A percentile compares a stretch with the other conserved stretches of the same genome.
Conservation (phyloP, 2,888 invertebrate genomes). For the Geotrupes spiniger region DNA sequence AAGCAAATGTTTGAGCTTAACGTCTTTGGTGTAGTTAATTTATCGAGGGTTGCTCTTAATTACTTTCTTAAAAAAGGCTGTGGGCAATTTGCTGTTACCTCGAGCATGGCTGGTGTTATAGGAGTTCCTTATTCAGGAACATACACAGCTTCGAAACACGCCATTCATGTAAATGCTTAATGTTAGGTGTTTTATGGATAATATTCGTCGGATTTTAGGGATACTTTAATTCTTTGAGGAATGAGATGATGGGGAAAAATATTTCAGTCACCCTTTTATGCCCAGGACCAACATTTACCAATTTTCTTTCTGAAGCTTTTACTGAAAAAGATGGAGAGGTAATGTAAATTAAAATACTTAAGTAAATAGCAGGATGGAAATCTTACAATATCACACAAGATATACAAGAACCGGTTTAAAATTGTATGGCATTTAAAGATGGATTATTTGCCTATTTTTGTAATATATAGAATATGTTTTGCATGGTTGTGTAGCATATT, state of each 20-base stretch:
- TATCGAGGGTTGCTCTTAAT: constrained; percentile 66
- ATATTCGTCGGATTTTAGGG: constrained; percentile 54
- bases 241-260: constrained; percentile 58
- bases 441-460: neutral
- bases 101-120: constrained; percentile 70
- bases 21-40: constrained; percentile 68
- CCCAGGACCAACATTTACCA: constrained; percentile 76
- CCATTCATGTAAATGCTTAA: constrained; percentile 62
- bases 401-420: too few relatives aligned
- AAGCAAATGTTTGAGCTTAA: constrained; percentile 73
- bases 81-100: constrained; percentile 73
- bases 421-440: too few relatives aligned
- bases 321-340: constrained; percentile 63
- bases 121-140: constrained; percentile 65
- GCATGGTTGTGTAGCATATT: too few relatives aligned
- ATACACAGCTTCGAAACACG: constrained; percentile 74
- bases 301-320: constrained; percentile 65
- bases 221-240: constrained; percentile 63
- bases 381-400: too few relatives aligned
- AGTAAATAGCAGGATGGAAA: too few relatives aligned
- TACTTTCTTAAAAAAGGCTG: constrained; percentile 58
- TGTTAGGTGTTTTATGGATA: neutral
- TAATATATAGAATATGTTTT: too few relatives aligned
- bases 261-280: constrained; percentile 67
- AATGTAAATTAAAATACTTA: constrained; percentile 17